A percentile compares a stretch with the other conserved stretches of the same genome.
These are phyloP conservation scores for Indicator maculatus DNA, from an alignment of 2,113 vertebrate species.

Conservation along the genomic window DNA sequence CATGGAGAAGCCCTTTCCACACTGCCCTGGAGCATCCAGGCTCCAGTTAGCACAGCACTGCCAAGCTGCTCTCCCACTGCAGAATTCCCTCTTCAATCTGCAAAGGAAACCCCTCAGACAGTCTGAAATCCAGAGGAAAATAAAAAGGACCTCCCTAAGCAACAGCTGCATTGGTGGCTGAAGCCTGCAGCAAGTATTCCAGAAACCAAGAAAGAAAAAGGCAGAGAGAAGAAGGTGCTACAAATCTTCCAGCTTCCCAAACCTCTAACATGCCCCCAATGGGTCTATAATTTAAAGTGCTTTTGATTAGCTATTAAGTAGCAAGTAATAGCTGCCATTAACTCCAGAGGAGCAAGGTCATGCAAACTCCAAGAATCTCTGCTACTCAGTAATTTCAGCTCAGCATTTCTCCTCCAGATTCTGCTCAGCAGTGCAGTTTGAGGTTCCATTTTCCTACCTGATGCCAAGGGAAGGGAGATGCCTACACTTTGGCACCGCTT, in stretches of 20 bases:
- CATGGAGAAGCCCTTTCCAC: background rate
- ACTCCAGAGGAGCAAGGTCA: background rate
- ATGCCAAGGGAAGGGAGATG: accelerated
- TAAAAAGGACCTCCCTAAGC: background rate
- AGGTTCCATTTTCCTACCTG: background rate
- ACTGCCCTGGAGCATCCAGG: background rate
- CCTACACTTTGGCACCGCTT: background rate
- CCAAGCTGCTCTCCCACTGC: background rate
- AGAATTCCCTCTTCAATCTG: background rate
- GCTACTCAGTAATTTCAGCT: background rate
- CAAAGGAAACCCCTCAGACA: background rate
- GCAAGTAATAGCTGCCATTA: constrained; percentile 42
- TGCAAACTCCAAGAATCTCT: background rate
- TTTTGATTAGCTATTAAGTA: constrained; percentile 34
- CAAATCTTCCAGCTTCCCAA: background rate
- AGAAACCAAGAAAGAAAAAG: background rate
- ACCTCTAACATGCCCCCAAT: background rate
- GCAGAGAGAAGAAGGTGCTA: background rate
- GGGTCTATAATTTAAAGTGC: background rate
- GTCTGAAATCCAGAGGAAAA: background rate
- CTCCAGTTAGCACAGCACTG: background rate
- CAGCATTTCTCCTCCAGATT: background rate
- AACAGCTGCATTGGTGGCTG: background rate
- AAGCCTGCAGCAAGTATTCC: background rate
- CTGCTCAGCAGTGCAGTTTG: background rate